phyloP scores from a whole-genome alignment of 2,797 vertebrate species.

The Cossypha heuglini region DNA sequence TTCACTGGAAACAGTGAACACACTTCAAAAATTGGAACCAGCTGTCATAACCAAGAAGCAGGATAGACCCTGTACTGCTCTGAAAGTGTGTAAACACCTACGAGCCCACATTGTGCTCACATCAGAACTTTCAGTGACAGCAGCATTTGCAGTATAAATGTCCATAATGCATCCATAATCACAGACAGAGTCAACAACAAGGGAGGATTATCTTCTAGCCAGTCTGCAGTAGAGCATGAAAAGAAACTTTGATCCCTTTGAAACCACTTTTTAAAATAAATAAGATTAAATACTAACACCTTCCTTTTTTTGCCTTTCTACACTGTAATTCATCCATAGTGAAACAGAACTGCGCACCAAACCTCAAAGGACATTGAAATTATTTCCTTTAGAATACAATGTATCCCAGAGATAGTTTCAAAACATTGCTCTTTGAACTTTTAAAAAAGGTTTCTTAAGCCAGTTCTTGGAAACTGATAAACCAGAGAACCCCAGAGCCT shows the following conservation, averaged over 20 bases:
- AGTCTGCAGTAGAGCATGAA: not conserved
- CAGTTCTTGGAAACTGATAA: conserved; percentile 38
- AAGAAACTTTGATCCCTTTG: not conserved
- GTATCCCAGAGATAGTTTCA: not conserved
- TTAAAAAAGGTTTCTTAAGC: not conserved
- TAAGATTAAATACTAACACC: not conserved
- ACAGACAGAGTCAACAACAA: not conserved
- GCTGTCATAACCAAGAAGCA: not conserved
- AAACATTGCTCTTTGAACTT: not conserved
- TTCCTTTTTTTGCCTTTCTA: not conserved
- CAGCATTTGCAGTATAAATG: not conserved
- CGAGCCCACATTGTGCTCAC: rapidly evolving
- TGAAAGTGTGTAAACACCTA: not conserved
- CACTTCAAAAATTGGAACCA: not conserved
- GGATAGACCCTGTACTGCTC: not conserved
- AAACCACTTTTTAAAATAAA: not conserved
- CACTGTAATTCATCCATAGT: not conserved
- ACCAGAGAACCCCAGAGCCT: not conserved
- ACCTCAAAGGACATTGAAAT: not conserved
- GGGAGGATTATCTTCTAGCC: not conserved
- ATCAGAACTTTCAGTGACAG: not conserved
- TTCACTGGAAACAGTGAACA: not conserved
- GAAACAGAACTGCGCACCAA: not conserved
- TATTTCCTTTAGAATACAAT: not conserved
- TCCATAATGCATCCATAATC: not conserved